Evolutionary conservation across 2,113 vertebrate species (phyloP), one percentile per base, ranked within the genome.

Genomic region (Charina bottae): DNA sequence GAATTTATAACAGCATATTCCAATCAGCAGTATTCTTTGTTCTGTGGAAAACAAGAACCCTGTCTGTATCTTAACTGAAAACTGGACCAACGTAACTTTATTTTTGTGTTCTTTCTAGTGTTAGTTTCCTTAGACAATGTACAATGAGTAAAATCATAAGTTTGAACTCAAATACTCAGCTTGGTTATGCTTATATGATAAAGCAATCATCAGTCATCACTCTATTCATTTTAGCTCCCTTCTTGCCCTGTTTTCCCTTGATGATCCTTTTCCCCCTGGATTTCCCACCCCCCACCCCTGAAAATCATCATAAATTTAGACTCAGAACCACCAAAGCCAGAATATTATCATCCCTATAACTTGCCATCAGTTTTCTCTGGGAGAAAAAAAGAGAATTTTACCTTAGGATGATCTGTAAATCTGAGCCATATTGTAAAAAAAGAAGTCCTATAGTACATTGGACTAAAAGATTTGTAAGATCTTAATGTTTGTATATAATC

Each of bases 21-120:
- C 92, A 87, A 92, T 64, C 21, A 93, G 46, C 37, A 85, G 15
- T 83, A 85, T 46, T 93, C 64, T 53, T 11, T n/a, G 85, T 46
- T 93, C 78, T 53, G 11, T 37, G 62, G 13, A 92, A 15, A 24
- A 58, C 0, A 0, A 83, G n/a, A 1, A 72, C 53, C 26, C 49
- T 54, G 6, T 60, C 37, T 2, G 56, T 21, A 37, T 1, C 19
- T 83, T 54, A 56, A 21, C 9, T 90, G 49, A 49, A 37, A 9
- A 62, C 49, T n/a, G 7, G 42, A 4, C 15, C 13, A 53, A 37
- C 28, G 1, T 2, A n/a, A 28, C 10, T n/a, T 24, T 26, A 28
- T 88, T 64, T 49, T 84, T 78, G 28, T 28, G 12, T 55, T 56
- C 3, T 55, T 78, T 78, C 10, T 53, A 6, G 49, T 78, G 19